Conservation (phyloP, 2,797 vertebrate genomes). For the Balearica regulorum region DNA sequence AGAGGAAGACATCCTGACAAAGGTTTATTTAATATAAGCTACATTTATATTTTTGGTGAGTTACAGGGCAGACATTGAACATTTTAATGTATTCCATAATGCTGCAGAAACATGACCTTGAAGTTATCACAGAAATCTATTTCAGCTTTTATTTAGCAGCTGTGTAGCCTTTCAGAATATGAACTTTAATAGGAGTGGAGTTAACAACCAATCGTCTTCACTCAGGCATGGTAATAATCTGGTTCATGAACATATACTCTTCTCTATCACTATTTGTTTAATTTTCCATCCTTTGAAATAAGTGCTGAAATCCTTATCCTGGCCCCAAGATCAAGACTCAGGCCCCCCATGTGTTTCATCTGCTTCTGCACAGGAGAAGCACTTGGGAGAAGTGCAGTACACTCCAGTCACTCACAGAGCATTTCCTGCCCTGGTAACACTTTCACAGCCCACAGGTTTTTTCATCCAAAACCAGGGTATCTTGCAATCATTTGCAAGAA, state of each 20-base stretch:
- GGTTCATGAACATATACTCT: conserved; percentile 34
- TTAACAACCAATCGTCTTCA: conserved; percentile 61
- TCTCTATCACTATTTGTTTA: conserved; percentile 51
- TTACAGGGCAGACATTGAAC: conserved; percentile 62
- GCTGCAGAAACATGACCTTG: conserved; percentile 65
- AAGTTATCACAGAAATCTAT: conserved; percentile 66
- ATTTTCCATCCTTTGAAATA: conserved; percentile 38
- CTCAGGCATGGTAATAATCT: conserved; percentile 46
- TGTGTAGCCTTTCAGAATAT: conserved; percentile 51
- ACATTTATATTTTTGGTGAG: conserved; percentile 48
- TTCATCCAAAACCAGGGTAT: neutral
- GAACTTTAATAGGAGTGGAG: conserved; percentile 51
- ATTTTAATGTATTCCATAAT: conserved; percentile 65
- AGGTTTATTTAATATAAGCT: conserved; percentile 62
- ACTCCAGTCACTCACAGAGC: neutral
- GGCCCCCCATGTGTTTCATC: neutral
- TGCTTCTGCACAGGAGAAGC: neutral
- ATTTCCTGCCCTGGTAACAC: neutral
- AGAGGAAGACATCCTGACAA: conserved; percentile 11
- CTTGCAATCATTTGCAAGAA: neutral
- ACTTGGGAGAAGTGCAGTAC: neutral
- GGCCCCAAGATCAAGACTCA: neutral
- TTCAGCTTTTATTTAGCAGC: conserved; percentile 63
- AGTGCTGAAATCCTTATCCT: conserved; percentile 3
- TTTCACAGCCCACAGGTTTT: neutral